Evolutionary conservation across 2,888 invertebrate species (phyloP).

Genomic region (Cephus pulcher): DNA sequence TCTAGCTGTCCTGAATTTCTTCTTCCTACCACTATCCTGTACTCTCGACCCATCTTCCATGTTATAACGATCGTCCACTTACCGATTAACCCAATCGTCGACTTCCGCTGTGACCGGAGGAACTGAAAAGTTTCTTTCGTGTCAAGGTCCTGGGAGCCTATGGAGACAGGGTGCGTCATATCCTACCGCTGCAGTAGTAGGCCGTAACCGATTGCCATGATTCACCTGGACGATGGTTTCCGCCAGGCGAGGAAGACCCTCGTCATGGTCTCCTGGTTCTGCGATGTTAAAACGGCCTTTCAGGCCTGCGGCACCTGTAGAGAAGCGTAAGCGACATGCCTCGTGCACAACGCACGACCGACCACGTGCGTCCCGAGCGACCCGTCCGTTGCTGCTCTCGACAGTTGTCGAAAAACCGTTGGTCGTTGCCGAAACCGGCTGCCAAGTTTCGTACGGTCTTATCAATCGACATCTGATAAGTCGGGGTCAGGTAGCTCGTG

Average conservation of each 20-base stretch:
- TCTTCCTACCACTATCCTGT: neutral
- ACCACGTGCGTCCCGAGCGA: neutral
- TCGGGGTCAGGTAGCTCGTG: neutral
- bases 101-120: neutral
- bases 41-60: neutral
- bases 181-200: neutral
- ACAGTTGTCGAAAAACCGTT: neutral
- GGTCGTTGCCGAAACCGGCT: neutral
- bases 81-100: neutral
- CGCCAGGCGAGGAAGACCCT: neutral
- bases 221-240: neutral
- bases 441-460: neutral
- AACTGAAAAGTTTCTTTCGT: neutral
- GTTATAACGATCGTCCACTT: neutral
- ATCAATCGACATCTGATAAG: neutral
- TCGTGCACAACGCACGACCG: neutral
- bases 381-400: neutral
- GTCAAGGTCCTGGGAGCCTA: neutral
- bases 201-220: neutral
- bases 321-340: neutral
- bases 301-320: neutral
- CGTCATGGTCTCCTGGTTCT: neutral
- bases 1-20: neutral
- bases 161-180: neutral
- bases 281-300: neutral